Evolutionary conservation across 2,113 vertebrate genomes (phyloP).

Genomic region (Micromys minutus): DNA sequence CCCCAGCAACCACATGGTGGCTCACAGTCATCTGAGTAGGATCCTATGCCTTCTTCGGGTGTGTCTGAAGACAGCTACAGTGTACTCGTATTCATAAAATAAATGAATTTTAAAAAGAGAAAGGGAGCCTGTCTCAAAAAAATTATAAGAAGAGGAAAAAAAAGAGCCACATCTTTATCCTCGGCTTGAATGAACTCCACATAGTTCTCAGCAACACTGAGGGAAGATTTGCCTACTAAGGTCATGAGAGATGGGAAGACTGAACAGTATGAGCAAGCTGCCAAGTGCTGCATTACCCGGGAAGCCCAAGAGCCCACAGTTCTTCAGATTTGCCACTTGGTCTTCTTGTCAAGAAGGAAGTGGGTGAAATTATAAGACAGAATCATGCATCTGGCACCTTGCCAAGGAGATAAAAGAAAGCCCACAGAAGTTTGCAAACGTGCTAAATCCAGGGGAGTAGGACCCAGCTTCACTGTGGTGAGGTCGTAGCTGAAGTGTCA

Average conservation of each 20-base stretch:
- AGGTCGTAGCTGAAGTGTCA: fast-evolving
- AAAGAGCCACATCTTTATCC: too few relatives aligned
- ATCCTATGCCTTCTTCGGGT: too few relatives aligned
- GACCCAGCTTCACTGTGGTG: fast-evolving
- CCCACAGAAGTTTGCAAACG: fast-evolving
- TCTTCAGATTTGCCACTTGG: fast-evolving
- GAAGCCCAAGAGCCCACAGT: background rate
- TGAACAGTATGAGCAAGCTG: background rate
- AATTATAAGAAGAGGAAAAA: too few relatives aligned
- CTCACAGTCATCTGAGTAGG: too few relatives aligned
- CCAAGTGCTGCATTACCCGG: too few relatives aligned
- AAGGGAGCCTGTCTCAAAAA: too few relatives aligned
- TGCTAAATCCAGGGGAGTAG: background rate
- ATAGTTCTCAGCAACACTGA: background rate
- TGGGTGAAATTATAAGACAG: fast-evolving
- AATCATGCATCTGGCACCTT: background rate
- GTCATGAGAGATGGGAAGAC: background rate
- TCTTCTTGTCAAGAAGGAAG: too few relatives aligned
- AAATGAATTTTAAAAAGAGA: too few relatives aligned
- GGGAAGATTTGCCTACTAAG: background rate
- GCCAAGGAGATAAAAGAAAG: background rate
- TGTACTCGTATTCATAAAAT: too few relatives aligned
- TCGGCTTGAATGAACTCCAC: background rate
- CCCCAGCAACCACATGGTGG: too few relatives aligned
- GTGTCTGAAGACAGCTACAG: too few relatives aligned